Base-by-base conservation (phyloP, 2,888 invertebrate species). In the Mamestra brassicae region DNA sequence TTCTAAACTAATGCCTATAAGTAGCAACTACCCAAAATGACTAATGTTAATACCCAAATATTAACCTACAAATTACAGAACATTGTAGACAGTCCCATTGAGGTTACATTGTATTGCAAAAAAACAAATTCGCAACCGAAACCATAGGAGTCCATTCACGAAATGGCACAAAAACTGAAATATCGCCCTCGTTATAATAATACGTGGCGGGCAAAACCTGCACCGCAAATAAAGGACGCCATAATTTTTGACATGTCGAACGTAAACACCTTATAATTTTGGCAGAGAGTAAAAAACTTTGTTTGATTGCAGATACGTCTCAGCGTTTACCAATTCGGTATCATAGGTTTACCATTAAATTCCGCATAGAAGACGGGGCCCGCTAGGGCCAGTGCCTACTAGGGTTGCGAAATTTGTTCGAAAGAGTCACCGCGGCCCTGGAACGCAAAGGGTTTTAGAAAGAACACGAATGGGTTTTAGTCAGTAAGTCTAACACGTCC, bases 201-300 rank as follows among this genome's bases (percentile, higher is more conserved):
- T 94, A 92, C 93, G 92, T 92, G 92, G 92, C 74, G 82, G 74
- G 82, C 83, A 82, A 83, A 91, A 90, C 88, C 88, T 85, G 89
- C 86, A 89, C 91, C 90, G 89, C 92, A 93, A 93, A 93, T 91
- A 92, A 93, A 91, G 90, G 89, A 89, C 90, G 89, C 92, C 89
- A 93, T 93, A 92, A 92, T 94, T 94, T 94, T 92, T 95, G 94
- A 94, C 94, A 92, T 93, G 91, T 92, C 90, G 86, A 92, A 92
- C 92, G 89, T 93, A 95, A 95, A 93, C 94, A 95, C 93, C 91
- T 93, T 92, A 90, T 91, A 89, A 89, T 91, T 92, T 89, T 86
- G 74, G n/a, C 90, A 92, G 80, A 93, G 92, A 94, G 54, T 87
- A 89, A 74, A 62, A 57, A 71, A 67, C 54, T 52, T 63, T 1